Evolutionary conservation across 2,797 vertebrate species (phyloP), one percentile per base, ranked within the genome.

Genomic region (Manis crassicaudata): DNA sequence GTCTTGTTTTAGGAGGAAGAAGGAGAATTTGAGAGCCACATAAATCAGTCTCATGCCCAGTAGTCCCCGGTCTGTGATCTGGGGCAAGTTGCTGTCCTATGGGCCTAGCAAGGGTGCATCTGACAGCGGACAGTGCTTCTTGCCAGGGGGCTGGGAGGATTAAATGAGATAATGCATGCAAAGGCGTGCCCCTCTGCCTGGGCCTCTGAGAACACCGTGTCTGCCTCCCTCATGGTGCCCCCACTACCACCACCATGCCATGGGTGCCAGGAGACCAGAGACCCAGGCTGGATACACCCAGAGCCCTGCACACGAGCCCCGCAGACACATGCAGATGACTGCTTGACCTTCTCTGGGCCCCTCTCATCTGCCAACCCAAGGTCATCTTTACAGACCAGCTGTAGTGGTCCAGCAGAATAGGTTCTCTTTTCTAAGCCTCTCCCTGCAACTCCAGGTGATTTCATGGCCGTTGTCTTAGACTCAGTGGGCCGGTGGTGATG

Each of bases 401-500:
- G 29, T 79, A 12, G 16, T 21, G 63, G 43, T 60, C 83, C 7
- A 16, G 7, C 17, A 32, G 92, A 37, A 1, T 13, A 0, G 20
- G 60, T 27, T 32, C 35, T 90, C 37, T 50, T 25, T 52, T 37
- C 62, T 32, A 95, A 96, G 96, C 97, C 97, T 97, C 97, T 96
- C 95, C 83, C 92, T 95, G 97, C 97, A 90, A 94, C 98, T 98
- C 98, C 97, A 97, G 95, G 97, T 98, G 98, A 87, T 98, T 98
- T 97, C 97, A 98, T 58, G 11, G 76, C 77, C 56, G 5, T 81
- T 46, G 88, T n/a, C 58, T 12, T 98, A 98, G 98, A 98, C 98
- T 99, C 98, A 98, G 96, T 65, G 96, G 98, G 98, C 98, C 81
- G 98, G 98, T 98, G 98, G 98, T 98, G 98, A 98, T 99, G 99